Evolutionary conservation across 2,888 invertebrate species (phyloP), one percentile per base, ranked within the genome.

Genomic region (Ormyrus thymus): DNA sequence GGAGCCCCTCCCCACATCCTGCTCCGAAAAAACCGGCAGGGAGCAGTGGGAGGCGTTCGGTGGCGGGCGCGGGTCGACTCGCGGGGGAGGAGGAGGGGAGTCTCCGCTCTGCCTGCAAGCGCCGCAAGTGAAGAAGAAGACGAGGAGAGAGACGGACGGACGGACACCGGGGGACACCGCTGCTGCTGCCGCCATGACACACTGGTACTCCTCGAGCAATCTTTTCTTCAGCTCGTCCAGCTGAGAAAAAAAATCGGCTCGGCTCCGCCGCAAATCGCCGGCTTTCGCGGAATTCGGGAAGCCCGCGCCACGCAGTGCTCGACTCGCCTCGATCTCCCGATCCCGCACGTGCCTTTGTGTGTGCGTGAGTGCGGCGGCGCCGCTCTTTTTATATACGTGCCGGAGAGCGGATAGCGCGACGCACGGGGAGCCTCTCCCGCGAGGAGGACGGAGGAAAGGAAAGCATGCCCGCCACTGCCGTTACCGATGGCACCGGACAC

Each of bases 401-500:
- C 43, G 15, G 56, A 55, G 7, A 48, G 56, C 53, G 15, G 58
- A 13, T 9, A 9, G 62, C 64, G 62, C 50, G 58, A 13, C 29
- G 58, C 13, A 29, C 15, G 29, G 53, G 15, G 55, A 59, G 56
- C 55, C 53, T 51, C 58, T 66, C 64, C 76, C 72, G 73, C 59
- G 29, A 56, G 43, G 50, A 64, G n/a, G 11, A 59, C 9, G 29
- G 48, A 9, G 29, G 61, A 29, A 75, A 29, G 29, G 29, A 29
- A 29, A 29, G 82, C 43, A 78, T 71, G 75, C 59, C 48, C 53
- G 58, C 56, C 75, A 53, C 48, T 29, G 62, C 55, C 61, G 81
- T 48, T 46, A 64, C 66, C 15, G 66, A 86, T 85, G 86, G 85
- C 85, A 84, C 84, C 84, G 82, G 84, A 82, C 86, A 89, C 88